Evolutionary conservation across 2,113 vertebrate species (phyloP).

Genomic region (Cyanocitta stelleri): DNA sequence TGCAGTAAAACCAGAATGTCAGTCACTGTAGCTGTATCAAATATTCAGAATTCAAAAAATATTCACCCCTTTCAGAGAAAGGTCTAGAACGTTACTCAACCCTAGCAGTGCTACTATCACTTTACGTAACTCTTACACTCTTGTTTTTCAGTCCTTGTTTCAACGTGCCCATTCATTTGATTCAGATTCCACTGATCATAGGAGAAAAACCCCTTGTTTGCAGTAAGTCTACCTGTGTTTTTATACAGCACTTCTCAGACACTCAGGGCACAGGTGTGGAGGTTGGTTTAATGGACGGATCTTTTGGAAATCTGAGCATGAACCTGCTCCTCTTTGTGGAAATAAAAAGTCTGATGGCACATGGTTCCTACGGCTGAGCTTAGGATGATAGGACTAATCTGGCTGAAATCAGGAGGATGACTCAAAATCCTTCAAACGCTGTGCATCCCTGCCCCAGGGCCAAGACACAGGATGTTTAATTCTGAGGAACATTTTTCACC

Average conservation of each 20-base stretch:
- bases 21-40: neutral
- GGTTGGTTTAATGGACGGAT: neutral
- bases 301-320: neutral
- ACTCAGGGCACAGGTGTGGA: neutral
- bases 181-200: neutral
- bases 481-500: neutral
- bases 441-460: neutral
- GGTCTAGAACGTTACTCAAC: neutral
- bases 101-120: neutral
- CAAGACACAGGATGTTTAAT: neutral
- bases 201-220: neutral
- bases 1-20: neutral
- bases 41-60: neutral
- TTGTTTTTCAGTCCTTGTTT: neutral
- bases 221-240: neutral
- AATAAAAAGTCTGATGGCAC: neutral
- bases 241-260: neutral
- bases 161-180: neutral
- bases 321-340: neutral
- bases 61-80: neutral
- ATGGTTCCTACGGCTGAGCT: neutral
- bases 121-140: neutral
- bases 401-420: constrained; percentile 2
- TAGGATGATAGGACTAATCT: neutral
- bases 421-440: neutral